Evolutionary conservation across 2,113 vertebrate species (phyloP).

Genomic region (Leiothrix lutea): DNA sequence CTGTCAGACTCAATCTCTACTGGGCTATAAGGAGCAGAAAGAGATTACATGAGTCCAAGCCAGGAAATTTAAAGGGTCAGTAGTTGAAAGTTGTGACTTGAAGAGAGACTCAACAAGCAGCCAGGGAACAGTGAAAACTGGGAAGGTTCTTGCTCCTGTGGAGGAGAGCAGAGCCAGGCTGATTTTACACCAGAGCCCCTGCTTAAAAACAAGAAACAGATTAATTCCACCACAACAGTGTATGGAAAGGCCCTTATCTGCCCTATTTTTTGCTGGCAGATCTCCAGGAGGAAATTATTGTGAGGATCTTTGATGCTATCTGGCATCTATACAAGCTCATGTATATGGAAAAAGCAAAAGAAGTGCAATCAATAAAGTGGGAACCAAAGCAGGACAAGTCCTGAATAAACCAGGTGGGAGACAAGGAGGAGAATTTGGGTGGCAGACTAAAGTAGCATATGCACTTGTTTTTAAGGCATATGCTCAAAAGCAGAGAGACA

Average conservation of each 20-base stretch:
- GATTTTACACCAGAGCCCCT: not conserved
- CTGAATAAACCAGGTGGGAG: not conserved
- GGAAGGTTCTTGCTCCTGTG: not conserved
- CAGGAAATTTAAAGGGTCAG: not conserved
- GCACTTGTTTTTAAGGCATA: not conserved
- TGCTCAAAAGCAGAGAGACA: not conserved
- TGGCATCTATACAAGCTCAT: not conserved
- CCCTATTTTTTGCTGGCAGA: not conserved
- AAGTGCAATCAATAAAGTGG: not conserved
- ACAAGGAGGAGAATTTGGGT: not conserved
- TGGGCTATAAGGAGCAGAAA: not conserved
- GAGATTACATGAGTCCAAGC: not conserved
- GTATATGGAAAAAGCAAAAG: not conserved
- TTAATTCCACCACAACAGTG: not conserved
- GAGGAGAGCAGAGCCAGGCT: not conserved
- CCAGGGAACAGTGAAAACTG: not conserved
- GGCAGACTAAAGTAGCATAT: not conserved
- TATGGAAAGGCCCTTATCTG: not conserved
- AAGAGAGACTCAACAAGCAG: not conserved
- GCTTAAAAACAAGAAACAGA: not conserved
- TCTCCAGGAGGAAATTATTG: slow-evolving; percentile 32
- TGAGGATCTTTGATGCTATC: not conserved
- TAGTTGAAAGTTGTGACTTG: not conserved
- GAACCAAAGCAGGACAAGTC: not conserved
- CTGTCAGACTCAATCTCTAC: not conserved